Evolutionary conservation across 2,797 vertebrate species (phyloP).

Genomic region (Coendou prehensilis): DNA sequence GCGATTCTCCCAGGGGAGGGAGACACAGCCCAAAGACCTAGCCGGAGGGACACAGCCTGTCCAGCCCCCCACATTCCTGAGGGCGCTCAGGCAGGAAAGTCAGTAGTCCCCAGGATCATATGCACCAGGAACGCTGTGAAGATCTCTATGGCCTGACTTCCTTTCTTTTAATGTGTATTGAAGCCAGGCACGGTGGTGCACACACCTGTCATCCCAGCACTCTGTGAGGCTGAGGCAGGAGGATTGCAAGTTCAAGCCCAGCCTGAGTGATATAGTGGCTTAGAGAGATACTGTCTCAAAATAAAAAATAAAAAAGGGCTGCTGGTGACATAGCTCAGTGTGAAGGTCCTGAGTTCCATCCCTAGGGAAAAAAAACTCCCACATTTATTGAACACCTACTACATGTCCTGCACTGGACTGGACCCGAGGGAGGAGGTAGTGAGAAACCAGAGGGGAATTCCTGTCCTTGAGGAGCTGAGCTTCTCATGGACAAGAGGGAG

Average conservation of each 20-base stretch:
- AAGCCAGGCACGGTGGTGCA: neutral
- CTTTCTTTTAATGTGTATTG: neutral
- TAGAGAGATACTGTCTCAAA: neutral
- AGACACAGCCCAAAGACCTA: neutral
- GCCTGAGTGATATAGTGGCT: neutral
- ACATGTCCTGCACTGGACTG: neutral
- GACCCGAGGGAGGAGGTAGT: neutral
- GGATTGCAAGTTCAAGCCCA: neutral
- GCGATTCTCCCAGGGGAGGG: neutral
- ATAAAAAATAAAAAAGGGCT: neutral
- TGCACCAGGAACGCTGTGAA: neutral
- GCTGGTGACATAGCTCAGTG: neutral
- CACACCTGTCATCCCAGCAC: neutral
- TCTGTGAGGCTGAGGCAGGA: neutral
- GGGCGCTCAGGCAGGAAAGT: neutral
- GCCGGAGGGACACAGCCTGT: neutral
- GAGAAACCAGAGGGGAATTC: neutral
- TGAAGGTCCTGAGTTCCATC: neutral
- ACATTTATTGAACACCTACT: neutral
- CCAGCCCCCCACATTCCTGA: neutral
- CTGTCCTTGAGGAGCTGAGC: neutral
- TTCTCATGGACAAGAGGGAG: neutral
- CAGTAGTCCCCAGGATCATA: rapidly evolving
- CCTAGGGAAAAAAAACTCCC: neutral
- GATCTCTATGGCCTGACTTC: neutral